These are phyloP conservation scores for Cheiracanthium punctorium DNA, from an alignment of 2,888 invertebrate genomes.

Conservation along the genomic window DNA sequence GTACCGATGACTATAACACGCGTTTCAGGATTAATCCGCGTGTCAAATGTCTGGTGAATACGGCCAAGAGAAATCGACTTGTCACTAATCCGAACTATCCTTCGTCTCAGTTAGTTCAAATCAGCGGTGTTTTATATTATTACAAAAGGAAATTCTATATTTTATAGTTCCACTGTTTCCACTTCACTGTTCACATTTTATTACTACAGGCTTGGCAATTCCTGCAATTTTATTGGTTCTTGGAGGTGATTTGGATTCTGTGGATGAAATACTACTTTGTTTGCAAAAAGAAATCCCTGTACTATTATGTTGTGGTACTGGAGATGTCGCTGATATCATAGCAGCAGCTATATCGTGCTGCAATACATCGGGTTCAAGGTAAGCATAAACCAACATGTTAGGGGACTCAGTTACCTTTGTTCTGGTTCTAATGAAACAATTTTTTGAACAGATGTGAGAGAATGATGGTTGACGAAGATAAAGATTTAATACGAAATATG, in stretches of 20 bases:
- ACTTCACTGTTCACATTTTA: no score
- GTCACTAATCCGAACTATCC: no score
- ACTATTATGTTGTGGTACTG: conserved; percentile 77
- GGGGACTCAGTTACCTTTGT: neutral
- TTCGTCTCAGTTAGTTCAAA: no score
- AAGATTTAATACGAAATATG: conserved; percentile 59
- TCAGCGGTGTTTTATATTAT: no score
- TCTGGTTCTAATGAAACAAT: no score
- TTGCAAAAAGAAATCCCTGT: conserved; percentile 76
- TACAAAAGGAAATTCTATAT: no score
- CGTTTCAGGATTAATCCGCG: no score
- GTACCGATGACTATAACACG: no score
- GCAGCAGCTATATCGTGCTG: conserved; percentile 70
- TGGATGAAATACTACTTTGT: conserved; percentile 75
- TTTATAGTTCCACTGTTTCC: no score
- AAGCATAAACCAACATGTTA: neutral
- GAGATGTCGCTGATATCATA: conserved; percentile 77
- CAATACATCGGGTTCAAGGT: conserved; percentile 49
- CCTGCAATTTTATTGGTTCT: conserved; percentile 77
- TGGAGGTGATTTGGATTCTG: conserved; percentile 76
- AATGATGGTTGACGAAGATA: conserved; percentile 52
- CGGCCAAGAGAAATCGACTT: no score
- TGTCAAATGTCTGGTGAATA: no score
- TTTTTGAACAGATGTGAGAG: conserved; percentile 42
- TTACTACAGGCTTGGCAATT: conserved; percentile 74